A percentile compares a stretch with the other conserved stretches of the same genome.
These are phyloP conservation scores for Schizopygopsis pylzovi DNA, from an alignment of 2,797 vertebrate genomes.

Conservation along the genomic window DNA sequence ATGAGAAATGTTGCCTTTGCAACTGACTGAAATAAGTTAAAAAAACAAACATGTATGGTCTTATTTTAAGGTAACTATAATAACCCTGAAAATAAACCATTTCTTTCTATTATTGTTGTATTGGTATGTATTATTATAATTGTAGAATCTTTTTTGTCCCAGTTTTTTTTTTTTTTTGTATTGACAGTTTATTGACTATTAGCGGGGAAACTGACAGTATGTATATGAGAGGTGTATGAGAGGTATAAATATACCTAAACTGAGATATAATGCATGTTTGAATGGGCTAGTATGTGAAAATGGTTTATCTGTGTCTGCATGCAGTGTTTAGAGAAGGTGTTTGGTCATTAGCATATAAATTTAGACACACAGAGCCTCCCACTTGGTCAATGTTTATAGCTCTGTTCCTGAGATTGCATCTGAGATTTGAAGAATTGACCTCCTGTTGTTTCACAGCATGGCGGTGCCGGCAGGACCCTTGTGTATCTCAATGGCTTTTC, in stretches of 20 bases:
- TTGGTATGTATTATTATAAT: too few relatives aligned
- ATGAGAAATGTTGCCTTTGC: not conserved
- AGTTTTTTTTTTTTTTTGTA: too few relatives aligned
- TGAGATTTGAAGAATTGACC: conserved; percentile 76
- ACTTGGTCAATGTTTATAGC: conserved; percentile 79
- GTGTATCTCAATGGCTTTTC: conserved; percentile 68
- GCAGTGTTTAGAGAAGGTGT: conserved; percentile 6
- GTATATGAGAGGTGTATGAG: not conserved
- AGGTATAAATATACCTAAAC: not conserved
- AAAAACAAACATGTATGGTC: too few relatives aligned
- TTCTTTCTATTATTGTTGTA: too few relatives aligned
- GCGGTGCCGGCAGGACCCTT: conserved; percentile 68
- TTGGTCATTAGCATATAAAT: conserved; percentile 23
- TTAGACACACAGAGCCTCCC: conserved; percentile 65
- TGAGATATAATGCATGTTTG: not conserved
- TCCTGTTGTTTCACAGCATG: conserved; percentile 79
- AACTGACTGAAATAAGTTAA: not conserved
- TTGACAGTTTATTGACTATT: too few relatives aligned
- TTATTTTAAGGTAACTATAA: not conserved
- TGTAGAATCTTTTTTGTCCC: too few relatives aligned
- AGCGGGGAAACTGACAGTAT: too few relatives aligned
- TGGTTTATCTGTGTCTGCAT: conserved; percentile 13
- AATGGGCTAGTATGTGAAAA: not conserved
- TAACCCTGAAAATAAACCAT: not conserved
- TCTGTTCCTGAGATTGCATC: conserved; percentile 73